phyloP scores from a whole-genome alignment of 2,888 invertebrate species.

The Nysson spinosus region DNA sequence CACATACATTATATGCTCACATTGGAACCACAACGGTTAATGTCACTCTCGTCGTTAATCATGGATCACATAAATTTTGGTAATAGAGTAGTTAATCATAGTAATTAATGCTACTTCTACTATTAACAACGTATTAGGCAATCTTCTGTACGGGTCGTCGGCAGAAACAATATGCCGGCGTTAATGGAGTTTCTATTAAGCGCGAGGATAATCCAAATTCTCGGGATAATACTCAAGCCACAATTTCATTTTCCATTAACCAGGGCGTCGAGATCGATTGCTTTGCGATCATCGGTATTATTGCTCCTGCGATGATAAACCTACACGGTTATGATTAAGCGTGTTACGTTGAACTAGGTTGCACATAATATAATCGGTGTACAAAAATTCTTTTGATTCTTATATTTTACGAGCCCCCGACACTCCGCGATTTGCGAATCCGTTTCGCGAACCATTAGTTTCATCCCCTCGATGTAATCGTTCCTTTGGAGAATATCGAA shows the following conservation, averaged over 20 bases:
- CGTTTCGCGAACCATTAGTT: too few species aligned
- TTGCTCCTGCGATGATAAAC: slow-evolving; percentile 27
- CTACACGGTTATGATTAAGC: slow-evolving; percentile 42
- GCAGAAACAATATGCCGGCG: slow-evolving; percentile 54
- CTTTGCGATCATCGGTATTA: slow-evolving; percentile 48
- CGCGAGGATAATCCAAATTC: slow-evolving; percentile 59
- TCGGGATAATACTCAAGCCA: slow-evolving; percentile 54
- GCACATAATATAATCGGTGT: neutral
- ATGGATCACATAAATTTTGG: slow-evolving; percentile 31
- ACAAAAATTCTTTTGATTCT: neutral
- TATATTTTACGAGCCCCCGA: too few species aligned
- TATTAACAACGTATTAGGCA: slow-evolving; percentile 43
- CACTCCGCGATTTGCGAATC: too few species aligned
- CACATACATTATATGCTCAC: neutral
- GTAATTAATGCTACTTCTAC: slow-evolving; percentile 51
- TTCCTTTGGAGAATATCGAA: too few species aligned
- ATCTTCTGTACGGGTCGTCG: slow-evolving; percentile 50
- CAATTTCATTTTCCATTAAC: slow-evolving; percentile 64
- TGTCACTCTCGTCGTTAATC: slow-evolving; percentile 24
- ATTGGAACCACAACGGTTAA: slow-evolving; percentile 10
- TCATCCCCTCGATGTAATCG: too few species aligned
- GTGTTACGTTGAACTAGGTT: slow-evolving; percentile 23
- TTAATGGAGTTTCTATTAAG: slow-evolving; percentile 60
- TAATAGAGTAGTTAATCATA: slow-evolving; percentile 40
- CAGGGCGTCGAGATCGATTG: slow-evolving; percentile 50